Evolutionary conservation across 2,797 vertebrate genomes (phyloP), one percentile per base, ranked within the genome.

Genomic region (Microctenopoma lineatum): DNA sequence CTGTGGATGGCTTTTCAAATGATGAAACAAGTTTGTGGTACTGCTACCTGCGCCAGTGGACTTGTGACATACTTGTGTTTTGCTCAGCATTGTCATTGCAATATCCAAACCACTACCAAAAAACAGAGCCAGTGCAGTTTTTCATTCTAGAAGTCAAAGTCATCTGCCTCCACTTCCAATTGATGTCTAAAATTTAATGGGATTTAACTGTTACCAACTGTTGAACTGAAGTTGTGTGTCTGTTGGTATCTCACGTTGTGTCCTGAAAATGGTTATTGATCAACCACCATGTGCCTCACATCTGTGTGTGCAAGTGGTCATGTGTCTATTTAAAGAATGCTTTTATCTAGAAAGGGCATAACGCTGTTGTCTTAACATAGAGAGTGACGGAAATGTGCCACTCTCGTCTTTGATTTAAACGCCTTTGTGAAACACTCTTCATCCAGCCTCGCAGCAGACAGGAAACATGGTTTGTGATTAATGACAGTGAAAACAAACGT

Each of bases 281-380:
- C 38, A 56, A 7, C 47, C 73, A 59, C 29, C 73, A 52, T 62
- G 73, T 59, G 75, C 32, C 74, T 45, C 46, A 53, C 0, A 18
- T 64, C 59, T 44, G 26, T 73, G 66, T 61, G 65, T 60, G 63
- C 53, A 53, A 52, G 7, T 66, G 52, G 36, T 77, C 75, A 48
- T 66, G 59, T 71, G 79, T 88, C 71, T 87, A 72, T 87, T 71
- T 75, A 77, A 77, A 66, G 76, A 50, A 57, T 0, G 50, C 86
- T 90, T 84, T 84, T 65, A 87, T 87, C 80, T 68, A 21, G 61
- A 70, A 85, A 86, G 84, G 78, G 67, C 80, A 77, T 73, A 66
- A 67, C 64, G 66, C 27, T 59, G 39, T 70, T 13, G 50, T 71
- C 59, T 63, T 39, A 66, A 44, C 56, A 61, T 60, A 61, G 66